Percentiles rank a stretch among this genome's conserved stretches.
phyloP scores from a whole-genome alignment of 2,888 invertebrate species.

The Acleris literana region DNA sequence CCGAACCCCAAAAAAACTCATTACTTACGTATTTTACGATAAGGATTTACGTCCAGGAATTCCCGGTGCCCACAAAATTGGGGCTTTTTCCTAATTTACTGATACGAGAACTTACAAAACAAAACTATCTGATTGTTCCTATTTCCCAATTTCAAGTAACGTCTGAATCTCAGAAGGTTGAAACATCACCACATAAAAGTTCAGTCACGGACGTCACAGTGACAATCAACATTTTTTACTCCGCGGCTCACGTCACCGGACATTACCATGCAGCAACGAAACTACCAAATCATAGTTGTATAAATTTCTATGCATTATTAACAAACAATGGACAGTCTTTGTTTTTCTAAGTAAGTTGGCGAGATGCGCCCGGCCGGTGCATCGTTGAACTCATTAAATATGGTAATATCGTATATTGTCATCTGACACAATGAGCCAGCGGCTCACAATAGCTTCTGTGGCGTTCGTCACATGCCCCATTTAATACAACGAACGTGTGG shows the following conservation, averaged over 20 bases:
- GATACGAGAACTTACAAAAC: too few species aligned
- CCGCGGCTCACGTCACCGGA: constrained; percentile 8
- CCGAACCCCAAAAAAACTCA: too few species aligned
- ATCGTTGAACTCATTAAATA: constrained; percentile 43
- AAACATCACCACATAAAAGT: background rate
- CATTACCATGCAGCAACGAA: constrained; percentile 32
- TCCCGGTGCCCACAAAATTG: too few species aligned
- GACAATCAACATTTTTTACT: constrained; percentile 19
- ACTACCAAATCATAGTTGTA: constrained; percentile 33
- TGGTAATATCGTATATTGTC: constrained; percentile 58
- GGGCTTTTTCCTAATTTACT: too few species aligned
- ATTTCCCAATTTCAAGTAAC: too few species aligned
- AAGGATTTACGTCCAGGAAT: too few species aligned
- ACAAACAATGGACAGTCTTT: constrained; percentile 54
- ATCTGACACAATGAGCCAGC: constrained; percentile 52
- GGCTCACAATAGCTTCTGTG: constrained; percentile 66
- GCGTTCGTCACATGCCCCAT: constrained; percentile 61
- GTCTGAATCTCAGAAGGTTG: too few species aligned
- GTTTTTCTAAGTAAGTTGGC: constrained; percentile 44
- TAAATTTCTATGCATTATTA: constrained; percentile 43
- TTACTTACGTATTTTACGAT: too few species aligned
- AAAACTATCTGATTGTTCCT: too few species aligned
- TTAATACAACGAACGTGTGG: constrained; percentile 49
- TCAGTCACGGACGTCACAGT: constrained; percentile 16
- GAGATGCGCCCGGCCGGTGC: constrained; percentile 43